Evolutionary conservation across 2,113 vertebrate species (phyloP).

Genomic region (Mormoops blainvillei): DNA sequence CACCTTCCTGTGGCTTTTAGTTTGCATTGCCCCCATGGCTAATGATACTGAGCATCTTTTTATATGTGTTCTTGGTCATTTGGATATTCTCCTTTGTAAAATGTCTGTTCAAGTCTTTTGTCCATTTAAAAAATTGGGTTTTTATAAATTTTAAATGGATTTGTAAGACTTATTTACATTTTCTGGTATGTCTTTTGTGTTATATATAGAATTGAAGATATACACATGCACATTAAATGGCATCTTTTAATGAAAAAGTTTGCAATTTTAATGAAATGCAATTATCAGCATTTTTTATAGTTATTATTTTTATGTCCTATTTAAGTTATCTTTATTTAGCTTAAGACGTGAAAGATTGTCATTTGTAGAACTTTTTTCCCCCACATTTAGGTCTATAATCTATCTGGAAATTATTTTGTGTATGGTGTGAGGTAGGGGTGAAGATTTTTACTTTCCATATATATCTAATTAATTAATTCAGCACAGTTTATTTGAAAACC

Average conservation of each 20-base stretch:
- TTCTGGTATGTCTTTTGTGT: slow-evolving; percentile 6
- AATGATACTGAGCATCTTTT: not conserved
- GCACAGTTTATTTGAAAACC: not conserved
- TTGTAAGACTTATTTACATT: not conserved
- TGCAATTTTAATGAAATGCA: slow-evolving; percentile 15
- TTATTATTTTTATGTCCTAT: slow-evolving; percentile 7
- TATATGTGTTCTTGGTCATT: not conserved
- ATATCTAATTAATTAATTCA: not conserved
- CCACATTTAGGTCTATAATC: not conserved
- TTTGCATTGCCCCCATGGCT: not conserved
- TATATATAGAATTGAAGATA: not conserved
- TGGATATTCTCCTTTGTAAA: slow-evolving; percentile 11
- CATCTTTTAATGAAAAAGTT: not conserved
- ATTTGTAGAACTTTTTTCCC: not conserved
- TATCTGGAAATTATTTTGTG: not conserved
- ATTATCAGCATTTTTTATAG: not conserved
- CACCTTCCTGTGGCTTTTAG: not conserved
- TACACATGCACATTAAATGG: not conserved
- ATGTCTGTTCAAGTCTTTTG: not conserved
- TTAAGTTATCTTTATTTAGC: not conserved
- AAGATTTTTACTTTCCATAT: slow-evolving; percentile 5
- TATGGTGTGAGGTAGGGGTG: not conserved
- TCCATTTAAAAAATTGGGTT: not conserved
- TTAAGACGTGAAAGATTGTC: not conserved
- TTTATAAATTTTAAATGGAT: not conserved